Evolutionary conservation across 2,797 vertebrate genomes (phyloP), one percentile per base, ranked within the genome.

Genomic region (Discoglossus pictus): DNA sequence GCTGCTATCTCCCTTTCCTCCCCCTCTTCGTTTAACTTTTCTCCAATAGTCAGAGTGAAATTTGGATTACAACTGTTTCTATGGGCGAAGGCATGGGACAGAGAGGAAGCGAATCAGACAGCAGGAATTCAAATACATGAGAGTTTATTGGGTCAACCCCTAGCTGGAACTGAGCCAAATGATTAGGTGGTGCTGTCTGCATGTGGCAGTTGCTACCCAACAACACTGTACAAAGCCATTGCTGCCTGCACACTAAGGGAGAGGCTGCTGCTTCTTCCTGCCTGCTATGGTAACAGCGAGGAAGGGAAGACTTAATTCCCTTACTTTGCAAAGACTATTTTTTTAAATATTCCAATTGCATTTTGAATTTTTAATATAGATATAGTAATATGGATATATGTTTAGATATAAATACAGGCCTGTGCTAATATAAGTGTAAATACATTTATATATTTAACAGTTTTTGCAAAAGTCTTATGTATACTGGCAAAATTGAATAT

Each of bases 1-100:
- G 73, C 81, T 83, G 79, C 79, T 88, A 84, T 87, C 84, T 87
- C 75, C 73, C 79, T 78, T 76, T 74, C 65, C 69, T 75, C 54
- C 74, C 31, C 47, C 61, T 53, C 42, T 34, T 43, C 73, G 63
- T 69, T 40, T 21, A 23, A 62, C 18, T 65, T 74, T 65, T 66
- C 76, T 53, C 42, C 56, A 74, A 82, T 81, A 76, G 80, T 81
- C 73, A 75, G 72, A 82, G 70, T 48, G 58, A 68, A 40, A 56
- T 70, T 84, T 76, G 61, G 67, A 74, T 82, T 84, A 84, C 79
- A 80, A 66, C 64, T 76, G 73, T 79, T 76, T 74, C 59, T 40
- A 21, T 18, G 47, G 71, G 70, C 67, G 72, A 72, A 75, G 55
- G 27, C 53, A 56, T 6, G 62, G 65, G 51, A 55, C 44, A 38